These are phyloP conservation scores for Leucania comma DNA, from an alignment of 2,888 invertebrate species.

Conservation along the genomic window DNA sequence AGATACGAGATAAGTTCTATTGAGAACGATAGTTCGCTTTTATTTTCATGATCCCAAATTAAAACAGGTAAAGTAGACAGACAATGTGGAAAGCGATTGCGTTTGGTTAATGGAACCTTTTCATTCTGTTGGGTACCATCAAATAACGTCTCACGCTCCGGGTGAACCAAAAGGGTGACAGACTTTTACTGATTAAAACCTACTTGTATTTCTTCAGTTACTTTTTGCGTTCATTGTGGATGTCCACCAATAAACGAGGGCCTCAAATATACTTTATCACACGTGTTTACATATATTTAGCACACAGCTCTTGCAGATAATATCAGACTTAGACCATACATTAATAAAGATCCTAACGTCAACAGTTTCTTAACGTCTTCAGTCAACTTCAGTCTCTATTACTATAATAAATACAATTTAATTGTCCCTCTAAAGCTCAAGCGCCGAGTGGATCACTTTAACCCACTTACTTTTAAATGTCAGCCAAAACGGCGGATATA, in stretches of 20 bases:
- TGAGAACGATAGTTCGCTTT: neutral
- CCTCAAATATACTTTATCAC: neutral
- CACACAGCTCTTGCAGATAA: neutral
- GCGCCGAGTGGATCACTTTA: constrained; percentile 41
- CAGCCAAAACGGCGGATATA: constrained; percentile 49
- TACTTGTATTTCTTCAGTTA: too few species aligned
- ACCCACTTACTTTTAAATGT: constrained; percentile 45
- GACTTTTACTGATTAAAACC: too few species aligned
- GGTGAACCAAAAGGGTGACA: too few species aligned
- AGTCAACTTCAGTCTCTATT: constrained; percentile 23
- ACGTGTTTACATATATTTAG: neutral
- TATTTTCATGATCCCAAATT: constrained; percentile 3
- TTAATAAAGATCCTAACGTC: constrained; percentile 7
- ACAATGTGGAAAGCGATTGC: neutral
- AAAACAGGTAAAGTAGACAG: neutral
- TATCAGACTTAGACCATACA: neutral
- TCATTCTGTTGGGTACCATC: too few species aligned
- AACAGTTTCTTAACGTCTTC: neutral
- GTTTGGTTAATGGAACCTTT: neutral
- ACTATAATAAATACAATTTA: constrained; percentile 37
- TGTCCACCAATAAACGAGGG: neutral
- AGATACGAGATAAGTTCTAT: neutral
- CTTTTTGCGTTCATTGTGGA: neutral
- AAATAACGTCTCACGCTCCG: too few species aligned
- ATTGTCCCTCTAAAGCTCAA: constrained; percentile 30